A percentile compares a stretch with the other conserved stretches of the same genome.
Evolutionary conservation across 1,140 invertebrate species (phyloP).

Genomic region (Caenorhabditis latens): DNA sequence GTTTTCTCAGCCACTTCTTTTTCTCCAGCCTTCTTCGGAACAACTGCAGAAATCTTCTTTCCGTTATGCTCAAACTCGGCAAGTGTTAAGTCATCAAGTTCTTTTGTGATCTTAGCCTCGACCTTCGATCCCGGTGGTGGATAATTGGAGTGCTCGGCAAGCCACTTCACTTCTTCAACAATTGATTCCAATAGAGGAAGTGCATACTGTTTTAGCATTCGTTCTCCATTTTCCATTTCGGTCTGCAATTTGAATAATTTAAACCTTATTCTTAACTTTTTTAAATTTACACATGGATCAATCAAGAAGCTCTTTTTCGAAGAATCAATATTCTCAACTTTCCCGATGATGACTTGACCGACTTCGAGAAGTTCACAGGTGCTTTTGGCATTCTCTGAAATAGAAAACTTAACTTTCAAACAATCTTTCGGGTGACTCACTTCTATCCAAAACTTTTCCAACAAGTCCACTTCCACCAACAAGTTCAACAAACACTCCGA

Average conservation of each 20-base stretch:
- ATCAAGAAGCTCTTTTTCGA: conserved; percentile 29
- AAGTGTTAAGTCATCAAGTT: conserved; percentile 9
- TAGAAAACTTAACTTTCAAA: neutral
- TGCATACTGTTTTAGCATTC: neutral
- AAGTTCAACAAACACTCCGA: conserved; percentile 33
- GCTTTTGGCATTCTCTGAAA: conserved; percentile 23
- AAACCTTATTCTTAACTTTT: neutral
- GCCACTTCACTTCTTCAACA: conserved; percentile 38
- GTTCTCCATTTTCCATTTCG: conserved; percentile 5
- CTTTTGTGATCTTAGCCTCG: neutral
- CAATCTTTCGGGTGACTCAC: neutral
- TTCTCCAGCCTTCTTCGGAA: neutral
- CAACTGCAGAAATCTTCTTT: conserved; percentile 11
- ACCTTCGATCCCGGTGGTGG: conserved; percentile 3
- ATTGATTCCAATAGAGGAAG: conserved; percentile 34
- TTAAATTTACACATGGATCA: conserved; percentile 39
- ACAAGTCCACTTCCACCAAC: conserved; percentile 43
- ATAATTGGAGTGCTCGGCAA: conserved; percentile 31
- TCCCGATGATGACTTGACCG: conserved; percentile 33
- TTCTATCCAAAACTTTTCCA: conserved; percentile 35
- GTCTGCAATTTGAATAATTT: neutral
- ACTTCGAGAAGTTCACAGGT: conserved; percentile 12
- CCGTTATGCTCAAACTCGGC: conserved; percentile 9
- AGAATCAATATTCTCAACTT: conserved; percentile 11
- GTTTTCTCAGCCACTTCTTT: neutral